These are phyloP conservation scores for Myopa testacea DNA, from an alignment of 2,888 invertebrate genomes.

Conservation along the genomic window DNA sequence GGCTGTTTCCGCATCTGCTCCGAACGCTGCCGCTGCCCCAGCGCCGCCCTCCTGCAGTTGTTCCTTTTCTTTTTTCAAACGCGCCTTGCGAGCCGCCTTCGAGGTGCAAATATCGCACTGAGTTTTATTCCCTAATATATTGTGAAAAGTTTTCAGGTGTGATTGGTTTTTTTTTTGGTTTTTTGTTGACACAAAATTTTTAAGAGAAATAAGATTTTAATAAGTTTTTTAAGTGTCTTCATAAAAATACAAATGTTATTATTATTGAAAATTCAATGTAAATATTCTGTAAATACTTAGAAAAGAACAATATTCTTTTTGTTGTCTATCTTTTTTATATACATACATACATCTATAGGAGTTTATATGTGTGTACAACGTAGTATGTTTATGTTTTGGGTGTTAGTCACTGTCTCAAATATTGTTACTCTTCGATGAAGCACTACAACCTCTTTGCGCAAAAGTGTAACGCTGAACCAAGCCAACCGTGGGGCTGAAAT, in stretches of 20 bases:
- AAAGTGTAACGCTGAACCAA: constrained; percentile 57
- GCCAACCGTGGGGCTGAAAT: not conserved
- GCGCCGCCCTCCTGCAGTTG: constrained; percentile 67
- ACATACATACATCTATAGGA: not conserved
- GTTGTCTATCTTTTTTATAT: too few relatives aligned
- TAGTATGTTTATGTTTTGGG: constrained; percentile 15
- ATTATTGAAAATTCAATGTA: too few relatives aligned
- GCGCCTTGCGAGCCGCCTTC: constrained; percentile 78
- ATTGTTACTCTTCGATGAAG: not conserved
- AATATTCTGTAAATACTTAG: too few relatives aligned
- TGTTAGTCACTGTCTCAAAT: not conserved
- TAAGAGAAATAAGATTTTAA: constrained; percentile 20
- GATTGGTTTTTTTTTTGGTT: constrained; percentile 45
- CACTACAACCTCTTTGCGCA: constrained; percentile 65
- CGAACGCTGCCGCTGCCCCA: constrained; percentile 61
- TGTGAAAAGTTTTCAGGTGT: not conserved
- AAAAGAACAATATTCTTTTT: too few relatives aligned
- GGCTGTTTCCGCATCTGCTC: constrained; percentile 45
- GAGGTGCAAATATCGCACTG: constrained; percentile 87
- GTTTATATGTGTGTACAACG: not conserved
- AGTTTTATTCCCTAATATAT: constrained; percentile 85
- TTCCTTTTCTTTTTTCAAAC: constrained; percentile 74
- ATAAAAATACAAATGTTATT: not conserved
- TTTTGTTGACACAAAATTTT: constrained; percentile 33
- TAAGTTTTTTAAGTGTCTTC: not conserved